phyloP scores from a whole-genome alignment of 1,140 invertebrate species.

The Anoplolepis gracilipes region DNA sequence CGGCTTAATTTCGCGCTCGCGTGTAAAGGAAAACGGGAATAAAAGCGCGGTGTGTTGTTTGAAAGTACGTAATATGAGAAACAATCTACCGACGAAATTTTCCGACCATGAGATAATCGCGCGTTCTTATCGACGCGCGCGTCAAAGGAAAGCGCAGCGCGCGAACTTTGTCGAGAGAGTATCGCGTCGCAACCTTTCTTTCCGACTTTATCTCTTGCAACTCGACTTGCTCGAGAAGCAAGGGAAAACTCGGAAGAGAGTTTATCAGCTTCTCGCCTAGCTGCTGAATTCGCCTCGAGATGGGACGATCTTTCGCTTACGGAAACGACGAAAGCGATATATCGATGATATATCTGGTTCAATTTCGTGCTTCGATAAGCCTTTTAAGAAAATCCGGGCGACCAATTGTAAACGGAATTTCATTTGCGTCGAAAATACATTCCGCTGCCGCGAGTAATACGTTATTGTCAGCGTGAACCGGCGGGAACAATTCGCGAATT shows the following conservation, averaged over 20 bases:
- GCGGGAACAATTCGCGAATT: constrained; percentile 22
- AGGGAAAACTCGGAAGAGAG: constrained; percentile 1
- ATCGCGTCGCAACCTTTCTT: neutral
- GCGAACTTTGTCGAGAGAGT: constrained; percentile 24
- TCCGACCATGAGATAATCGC: constrained; percentile 27
- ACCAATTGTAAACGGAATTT: constrained; percentile 37
- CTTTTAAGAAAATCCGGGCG: constrained; percentile 1
- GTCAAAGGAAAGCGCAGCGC: constrained; percentile 51
- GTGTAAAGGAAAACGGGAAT: constrained; percentile 20
- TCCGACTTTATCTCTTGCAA: constrained; percentile 7
- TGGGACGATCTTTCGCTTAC: constrained; percentile 56
- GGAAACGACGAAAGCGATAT: constrained; percentile 8
- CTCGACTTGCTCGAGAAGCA: neutral
- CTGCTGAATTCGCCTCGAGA: neutral
- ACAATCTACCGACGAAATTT: constrained; percentile 56
- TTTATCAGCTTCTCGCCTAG: constrained; percentile 32
- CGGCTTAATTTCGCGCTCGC: constrained; percentile 48
- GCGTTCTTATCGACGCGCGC: constrained; percentile 46
- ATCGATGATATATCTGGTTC: neutral
- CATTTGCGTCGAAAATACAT: neutral
- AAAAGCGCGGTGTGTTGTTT: constrained; percentile 1
- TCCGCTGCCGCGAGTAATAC: constrained; percentile 17
- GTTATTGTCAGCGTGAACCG: constrained; percentile 37
- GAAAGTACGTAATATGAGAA: constrained; percentile 37
- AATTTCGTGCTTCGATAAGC: constrained; percentile 25